Percentiles rank a stretch among this genome's conserved stretches.
phyloP scores from a whole-genome alignment of 2,113 vertebrate genomes.

The Sebastes schlegelii region DNA sequence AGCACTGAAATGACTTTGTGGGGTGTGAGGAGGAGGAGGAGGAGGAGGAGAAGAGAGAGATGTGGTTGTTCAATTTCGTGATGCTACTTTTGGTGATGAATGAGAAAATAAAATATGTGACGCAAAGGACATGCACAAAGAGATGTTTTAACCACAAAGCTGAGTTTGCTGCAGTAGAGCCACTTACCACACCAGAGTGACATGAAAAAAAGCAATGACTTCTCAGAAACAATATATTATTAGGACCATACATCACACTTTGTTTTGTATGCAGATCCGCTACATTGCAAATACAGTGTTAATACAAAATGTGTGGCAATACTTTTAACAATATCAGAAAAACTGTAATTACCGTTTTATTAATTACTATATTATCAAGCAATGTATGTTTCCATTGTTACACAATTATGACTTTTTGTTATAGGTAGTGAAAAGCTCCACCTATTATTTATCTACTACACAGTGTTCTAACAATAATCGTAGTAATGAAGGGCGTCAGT shows the following conservation, averaged over 20 bases:
- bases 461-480: neutral
- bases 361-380: neutral
- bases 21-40: neutral
- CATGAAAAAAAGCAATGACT: neutral
- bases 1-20: slow-evolving; percentile 7
- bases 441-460: no score
- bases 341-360: neutral
- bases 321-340: neutral
- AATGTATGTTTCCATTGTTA: neutral
- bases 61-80: neutral
- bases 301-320: neutral
- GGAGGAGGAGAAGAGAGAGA: neutral
- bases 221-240: neutral
- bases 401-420: neutral
- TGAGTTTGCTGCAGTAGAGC: neutral
- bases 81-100: neutral
- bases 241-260: neutral
- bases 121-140: neutral
- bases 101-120: neutral
- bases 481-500: neutral
- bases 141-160: neutral
- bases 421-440: neutral
- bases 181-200: neutral
- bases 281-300: neutral
- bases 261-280: neutral